Evolutionary conservation across 1,140 invertebrate species (phyloP).

Genomic region (Ridgeia piscesae): DNA sequence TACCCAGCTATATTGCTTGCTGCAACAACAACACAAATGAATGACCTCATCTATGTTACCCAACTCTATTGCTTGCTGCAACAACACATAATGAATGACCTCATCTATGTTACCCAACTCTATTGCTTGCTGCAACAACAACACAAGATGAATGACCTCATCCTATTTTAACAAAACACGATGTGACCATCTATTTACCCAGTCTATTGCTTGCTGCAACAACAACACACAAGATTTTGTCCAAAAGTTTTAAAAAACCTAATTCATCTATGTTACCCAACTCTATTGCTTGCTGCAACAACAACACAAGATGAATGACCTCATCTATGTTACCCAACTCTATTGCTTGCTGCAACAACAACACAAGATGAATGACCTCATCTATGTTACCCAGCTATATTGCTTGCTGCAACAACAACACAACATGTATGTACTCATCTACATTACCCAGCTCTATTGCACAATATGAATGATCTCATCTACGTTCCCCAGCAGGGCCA

Average conservation of each 20-base stretch:
- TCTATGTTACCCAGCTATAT: slow-evolving; percentile 87
- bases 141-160: no score
- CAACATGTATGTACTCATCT: no score
- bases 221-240: no score
- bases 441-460: slow-evolving; percentile 83
- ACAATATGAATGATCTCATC: no score
- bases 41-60: slow-evolving; percentile 89
- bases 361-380: no score
- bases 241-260: no score
- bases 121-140: slow-evolving; percentile 72
- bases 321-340: no score
- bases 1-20: slow-evolving; percentile 85
- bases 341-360: no score
- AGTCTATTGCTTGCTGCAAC: slow-evolving; percentile 77
- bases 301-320: no score
- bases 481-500: no score
- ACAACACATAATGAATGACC: no score
- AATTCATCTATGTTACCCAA: slow-evolving; percentile 88
- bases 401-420: slow-evolving; percentile 69
- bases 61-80: slow-evolving; percentile 80
- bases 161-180: slow-evolving; percentile 75
- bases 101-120: slow-evolving; percentile 88
- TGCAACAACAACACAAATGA: slow-evolving; percentile 58
- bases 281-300: slow-evolving; percentile 76
- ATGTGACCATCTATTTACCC: no score